Percentiles rank a stretch among this genome's conserved stretches.
These are phyloP conservation scores for Drosophila neocordata DNA, from an alignment of 1,140 invertebrate genomes.

Conservation along the genomic window DNA sequence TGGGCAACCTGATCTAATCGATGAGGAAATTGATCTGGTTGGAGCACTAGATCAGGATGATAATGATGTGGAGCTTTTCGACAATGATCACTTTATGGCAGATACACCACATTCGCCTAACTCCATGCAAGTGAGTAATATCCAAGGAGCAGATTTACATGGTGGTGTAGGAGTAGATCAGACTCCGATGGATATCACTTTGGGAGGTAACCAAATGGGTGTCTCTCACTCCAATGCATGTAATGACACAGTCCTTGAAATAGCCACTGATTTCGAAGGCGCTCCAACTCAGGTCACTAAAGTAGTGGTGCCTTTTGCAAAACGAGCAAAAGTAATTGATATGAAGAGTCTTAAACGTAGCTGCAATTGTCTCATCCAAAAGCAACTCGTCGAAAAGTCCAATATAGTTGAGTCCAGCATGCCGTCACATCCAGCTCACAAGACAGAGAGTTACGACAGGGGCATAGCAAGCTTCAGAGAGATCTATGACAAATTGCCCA, in stretches of 20 bases:
- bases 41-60: constrained; percentile 30
- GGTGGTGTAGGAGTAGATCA: not conserved
- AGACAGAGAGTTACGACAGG: constrained; percentile 54
- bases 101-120: constrained; percentile 34
- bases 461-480: constrained; percentile 82
- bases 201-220: not conserved
- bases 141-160: not conserved
- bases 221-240: not conserved
- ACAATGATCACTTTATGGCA: constrained; percentile 56
- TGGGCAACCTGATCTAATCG: constrained; percentile 44
- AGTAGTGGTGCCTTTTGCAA: constrained; percentile 87
- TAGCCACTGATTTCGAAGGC: constrained; percentile 75
- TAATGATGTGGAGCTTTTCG: constrained; percentile 54
- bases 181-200: not conserved
- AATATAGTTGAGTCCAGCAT: constrained; percentile 40
- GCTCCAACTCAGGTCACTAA: constrained; percentile 84
- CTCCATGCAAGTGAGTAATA: constrained; percentile 24
- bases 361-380: constrained; percentile 84
- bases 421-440: constrained; percentile 43
- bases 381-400: constrained; percentile 47
- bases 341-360: constrained; percentile 88
- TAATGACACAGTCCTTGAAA: constrained; percentile 75
- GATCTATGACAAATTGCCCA: constrained; percentile 85
- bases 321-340: constrained; percentile 89
- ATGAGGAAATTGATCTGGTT: constrained; percentile 33